A percentile compares a stretch with the other conserved stretches of the same genome.
Conservation (phyloP, 2,888 invertebrate species). For the Ceriagrion tenellum region DNA sequence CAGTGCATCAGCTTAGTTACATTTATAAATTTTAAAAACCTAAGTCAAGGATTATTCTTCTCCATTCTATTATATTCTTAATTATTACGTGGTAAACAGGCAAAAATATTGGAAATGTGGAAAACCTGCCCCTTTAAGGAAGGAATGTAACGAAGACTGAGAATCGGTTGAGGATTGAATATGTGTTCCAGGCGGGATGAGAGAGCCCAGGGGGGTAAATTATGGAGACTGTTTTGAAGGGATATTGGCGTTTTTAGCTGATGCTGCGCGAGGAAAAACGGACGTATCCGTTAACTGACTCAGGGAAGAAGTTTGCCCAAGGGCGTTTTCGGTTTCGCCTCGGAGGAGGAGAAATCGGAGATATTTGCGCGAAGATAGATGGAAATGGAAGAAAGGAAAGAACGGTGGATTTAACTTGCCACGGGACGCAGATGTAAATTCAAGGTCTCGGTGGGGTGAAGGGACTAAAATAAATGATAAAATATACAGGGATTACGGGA, state of each 20-base stretch:
- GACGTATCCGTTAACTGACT: background rate
- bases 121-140: too few relatives aligned
- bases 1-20: too few relatives aligned
- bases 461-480: background rate
- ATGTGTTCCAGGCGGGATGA: background rate
- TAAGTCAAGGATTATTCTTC: too few relatives aligned
- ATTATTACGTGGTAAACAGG: too few relatives aligned
- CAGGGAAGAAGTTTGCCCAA: background rate
- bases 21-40: too few relatives aligned
- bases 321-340: background rate
- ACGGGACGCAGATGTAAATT: background rate
- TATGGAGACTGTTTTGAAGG: background rate
- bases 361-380: background rate
- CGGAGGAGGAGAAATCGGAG: background rate
- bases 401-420: background rate
- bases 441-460: background rate
- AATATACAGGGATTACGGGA: background rate
- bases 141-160: background rate
- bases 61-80: too few relatives aligned
- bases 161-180: background rate
- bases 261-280: background rate
- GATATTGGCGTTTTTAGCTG: constrained; percentile 1
- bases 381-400: background rate
- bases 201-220: background rate
- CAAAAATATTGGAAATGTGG: too few relatives aligned